These are phyloP conservation scores for Parochlus steinenii DNA, from an alignment of 2,888 invertebrate species.

Conservation along the genomic window DNA sequence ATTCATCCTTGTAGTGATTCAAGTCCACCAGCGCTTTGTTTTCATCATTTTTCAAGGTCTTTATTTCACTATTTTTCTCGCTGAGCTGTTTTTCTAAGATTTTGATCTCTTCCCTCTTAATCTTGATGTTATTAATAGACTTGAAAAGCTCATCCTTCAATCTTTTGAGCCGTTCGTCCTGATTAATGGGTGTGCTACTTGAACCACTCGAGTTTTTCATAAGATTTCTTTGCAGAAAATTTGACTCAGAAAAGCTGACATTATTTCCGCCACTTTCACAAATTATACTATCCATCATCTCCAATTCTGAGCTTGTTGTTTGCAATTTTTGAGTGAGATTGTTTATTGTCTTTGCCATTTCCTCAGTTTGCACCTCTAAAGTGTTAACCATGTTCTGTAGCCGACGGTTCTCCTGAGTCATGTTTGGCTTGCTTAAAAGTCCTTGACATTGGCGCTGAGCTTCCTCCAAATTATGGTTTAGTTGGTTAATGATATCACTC, in stretches of 20 bases:
- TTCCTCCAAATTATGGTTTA: constrained; percentile 41
- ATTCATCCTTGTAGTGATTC: constrained; percentile 23
- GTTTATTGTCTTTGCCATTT: constrained; percentile 24
- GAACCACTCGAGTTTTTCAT: constrained; percentile 19
- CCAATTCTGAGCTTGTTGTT: constrained; percentile 24
- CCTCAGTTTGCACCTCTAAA: constrained; percentile 22
- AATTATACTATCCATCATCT: constrained; percentile 25
- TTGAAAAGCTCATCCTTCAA: constrained; percentile 32
- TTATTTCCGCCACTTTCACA: constrained; percentile 23
- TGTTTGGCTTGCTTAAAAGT: constrained; percentile 21
- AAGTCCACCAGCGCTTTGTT: constrained; percentile 23
- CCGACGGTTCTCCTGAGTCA: constrained; percentile 22
- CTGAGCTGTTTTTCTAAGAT: constrained; percentile 27
- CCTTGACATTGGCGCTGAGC: constrained; percentile 36
- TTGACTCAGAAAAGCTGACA: constrained; percentile 24
- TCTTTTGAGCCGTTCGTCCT: constrained; percentile 28
- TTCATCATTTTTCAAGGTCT: constrained; percentile 23
- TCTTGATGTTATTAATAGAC: constrained; percentile 29
- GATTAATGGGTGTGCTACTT: constrained; percentile 24
- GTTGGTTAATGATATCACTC: constrained; percentile 40
- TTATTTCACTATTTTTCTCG: constrained; percentile 21
- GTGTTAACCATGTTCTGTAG: constrained; percentile 21
- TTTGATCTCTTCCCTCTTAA: constrained; percentile 35
- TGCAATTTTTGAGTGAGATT: constrained; percentile 20
- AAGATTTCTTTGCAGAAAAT: constrained; percentile 21